A percentile compares a stretch with the other conserved stretches of the same genome.
Conservation (phyloP, 1,140 invertebrate genomes). For the Panagrolaimus sp. region DNA sequence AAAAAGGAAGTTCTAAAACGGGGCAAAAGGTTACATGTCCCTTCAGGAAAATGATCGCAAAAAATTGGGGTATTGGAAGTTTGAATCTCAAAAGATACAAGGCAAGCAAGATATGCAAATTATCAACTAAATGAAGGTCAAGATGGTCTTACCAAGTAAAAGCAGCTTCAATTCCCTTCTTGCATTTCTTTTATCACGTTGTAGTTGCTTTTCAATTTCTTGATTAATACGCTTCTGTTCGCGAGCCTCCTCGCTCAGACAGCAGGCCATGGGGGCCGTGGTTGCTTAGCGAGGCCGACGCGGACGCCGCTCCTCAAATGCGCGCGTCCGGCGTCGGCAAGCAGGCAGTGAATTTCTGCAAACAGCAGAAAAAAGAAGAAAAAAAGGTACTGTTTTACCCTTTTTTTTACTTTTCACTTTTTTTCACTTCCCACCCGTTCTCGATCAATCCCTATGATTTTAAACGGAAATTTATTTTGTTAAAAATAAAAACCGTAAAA, state of each 20-base stretch:
- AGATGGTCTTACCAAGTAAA: conserved; percentile 72
- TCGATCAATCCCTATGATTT: background rate
- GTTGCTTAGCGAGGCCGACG: conserved; percentile 10
- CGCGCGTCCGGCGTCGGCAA: conserved; percentile 16
- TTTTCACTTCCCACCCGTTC: conserved; percentile 10
- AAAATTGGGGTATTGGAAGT: too few species aligned
- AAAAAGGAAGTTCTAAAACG: too few species aligned
- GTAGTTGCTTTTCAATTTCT: conserved; percentile 97
- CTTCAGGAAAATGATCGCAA: background rate
- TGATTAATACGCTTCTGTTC: conserved; percentile 99
- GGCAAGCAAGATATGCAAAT: background rate
- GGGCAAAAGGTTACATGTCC: background rate
- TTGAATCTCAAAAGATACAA: too few species aligned
- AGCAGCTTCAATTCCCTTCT: conserved; percentile 96
- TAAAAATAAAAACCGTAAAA: background rate
- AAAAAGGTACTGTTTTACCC: too few species aligned
- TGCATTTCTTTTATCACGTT: conserved; percentile 97
- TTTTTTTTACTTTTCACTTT: background rate
- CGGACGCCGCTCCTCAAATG: conserved; percentile 14
- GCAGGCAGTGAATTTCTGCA: background rate
- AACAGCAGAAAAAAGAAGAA: too few species aligned
- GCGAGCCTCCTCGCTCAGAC: conserved; percentile 98
- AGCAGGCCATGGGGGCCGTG: conserved; percentile 83
- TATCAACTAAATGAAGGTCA: too few species aligned
- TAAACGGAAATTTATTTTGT: background rate